Evolutionary conservation across 2,113 vertebrate species (phyloP), one percentile per base, ranked within the genome.

Genomic region (Atrichornis clamosus): DNA sequence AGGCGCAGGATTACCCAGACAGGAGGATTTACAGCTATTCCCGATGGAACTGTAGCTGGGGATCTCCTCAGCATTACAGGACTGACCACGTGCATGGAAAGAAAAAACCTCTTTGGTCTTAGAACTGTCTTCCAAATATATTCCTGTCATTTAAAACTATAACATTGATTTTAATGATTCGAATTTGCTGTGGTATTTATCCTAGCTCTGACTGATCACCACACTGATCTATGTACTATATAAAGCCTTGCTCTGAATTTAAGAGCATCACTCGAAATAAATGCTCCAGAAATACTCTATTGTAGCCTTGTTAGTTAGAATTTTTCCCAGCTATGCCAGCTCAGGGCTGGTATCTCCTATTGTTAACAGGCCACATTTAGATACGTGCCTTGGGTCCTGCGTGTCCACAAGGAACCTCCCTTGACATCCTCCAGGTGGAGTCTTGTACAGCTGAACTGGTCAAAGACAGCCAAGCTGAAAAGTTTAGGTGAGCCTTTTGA

Each of bases 21-120:
- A 12, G 7, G 6, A 2, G 6, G 9, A 41, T 22, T 33, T 53
- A 8, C 4, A 53, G 56, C 41, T 55, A 3, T 9, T 24, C 32
- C 28, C 35, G 35, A 23, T 7, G 13, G 32, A 35, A 11, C 73
- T 50, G 3, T 11, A 16, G 19, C 32, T 0, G 0, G 13, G 0
- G 16, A 46, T 55, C 62, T 73, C 17, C 26, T 55, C 68, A 70
- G 33, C 33, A 33, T 19, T 35, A 20, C 28, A 5, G 3, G 15
- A 23, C 3, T 26, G 37, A 41, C 47, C 42, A 42, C 23, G 23
- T 8, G 3, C 0, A 55, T 13, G 63, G 63, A 32, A 67, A 70
- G 47, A 15, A 70, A 83, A 73, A 50, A 44, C 16, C 37, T n/a
- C 14, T 73, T n/a, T n/a, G 22, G 19, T 52, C 42, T 81, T 44